These are phyloP conservation scores for Heliconius sara DNA, from an alignment of 2,888 invertebrate genomes.

Conservation along the genomic window DNA sequence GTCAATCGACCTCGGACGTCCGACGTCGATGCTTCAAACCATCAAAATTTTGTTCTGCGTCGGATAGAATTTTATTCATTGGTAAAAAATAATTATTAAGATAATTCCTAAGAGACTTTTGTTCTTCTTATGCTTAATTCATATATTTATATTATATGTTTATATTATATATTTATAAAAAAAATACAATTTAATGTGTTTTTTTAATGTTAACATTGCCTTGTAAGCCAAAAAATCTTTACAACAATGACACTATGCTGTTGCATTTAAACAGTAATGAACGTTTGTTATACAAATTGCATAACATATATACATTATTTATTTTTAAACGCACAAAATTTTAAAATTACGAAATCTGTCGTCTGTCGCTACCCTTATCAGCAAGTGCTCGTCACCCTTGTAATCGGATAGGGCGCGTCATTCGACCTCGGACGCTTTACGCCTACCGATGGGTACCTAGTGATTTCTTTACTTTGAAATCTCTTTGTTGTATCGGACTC, in stretches of 20 bases:
- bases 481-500: slow-evolving; percentile 28
- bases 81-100: not conserved
- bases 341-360: not conserved
- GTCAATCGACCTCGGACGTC: slow-evolving; percentile 70
- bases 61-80: not conserved
- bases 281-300: too few relatives aligned
- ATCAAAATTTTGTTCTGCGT: not conserved
- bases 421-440: slow-evolving; percentile 26
- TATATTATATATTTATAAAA: too few relatives aligned
- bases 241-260: too few relatives aligned
- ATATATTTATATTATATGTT: not conserved
- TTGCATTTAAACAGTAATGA: too few relatives aligned
- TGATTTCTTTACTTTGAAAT: slow-evolving; percentile 33
- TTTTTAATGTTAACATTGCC: not conserved
- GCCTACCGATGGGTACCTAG: slow-evolving; percentile 26
- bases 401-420: slow-evolving; percentile 30
- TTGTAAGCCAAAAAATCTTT: too few relatives aligned
- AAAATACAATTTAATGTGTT: too few relatives aligned
- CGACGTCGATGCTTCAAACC: slow-evolving; percentile 50
- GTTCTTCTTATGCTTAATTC: not conserved
- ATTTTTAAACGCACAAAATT: too few relatives aligned
- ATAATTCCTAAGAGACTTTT: not conserved
- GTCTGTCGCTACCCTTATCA: slow-evolving; percentile 23
- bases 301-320: too few relatives aligned
- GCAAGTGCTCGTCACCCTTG: slow-evolving; percentile 27